phyloP scores from a whole-genome alignment of 2,888 invertebrate genomes.

The Xylota segnis region DNA sequence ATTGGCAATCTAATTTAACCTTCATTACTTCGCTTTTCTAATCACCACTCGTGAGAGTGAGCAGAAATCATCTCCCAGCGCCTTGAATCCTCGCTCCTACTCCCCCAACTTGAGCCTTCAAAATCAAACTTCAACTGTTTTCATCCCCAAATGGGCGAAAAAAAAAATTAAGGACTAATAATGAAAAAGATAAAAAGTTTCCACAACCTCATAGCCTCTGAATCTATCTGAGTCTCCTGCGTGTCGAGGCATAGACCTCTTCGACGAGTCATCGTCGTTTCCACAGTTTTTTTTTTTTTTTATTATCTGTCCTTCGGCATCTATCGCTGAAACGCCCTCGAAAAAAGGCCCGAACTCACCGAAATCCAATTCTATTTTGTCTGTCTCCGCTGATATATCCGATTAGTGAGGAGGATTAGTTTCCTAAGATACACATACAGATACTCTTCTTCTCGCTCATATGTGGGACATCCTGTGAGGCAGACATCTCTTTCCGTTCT shows the following conservation, averaged over 20 bases:
- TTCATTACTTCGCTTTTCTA: constrained; percentile 53
- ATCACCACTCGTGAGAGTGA: constrained; percentile 27
- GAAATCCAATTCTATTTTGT: constrained; percentile 53
- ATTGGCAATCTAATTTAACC: constrained; percentile 38
- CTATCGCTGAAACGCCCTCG: not conserved
- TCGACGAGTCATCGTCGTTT: constrained; percentile 41
- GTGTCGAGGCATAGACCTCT: constrained; percentile 21
- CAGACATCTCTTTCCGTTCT: constrained; percentile 4
- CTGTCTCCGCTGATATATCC: constrained; percentile 68
- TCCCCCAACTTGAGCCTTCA: constrained; percentile 1
- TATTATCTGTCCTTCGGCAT: constrained; percentile 42
- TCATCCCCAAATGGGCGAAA: not conserved
- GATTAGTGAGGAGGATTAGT: constrained; percentile 64
- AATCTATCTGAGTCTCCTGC: constrained; percentile 14
- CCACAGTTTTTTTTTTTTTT: constrained; percentile 21
- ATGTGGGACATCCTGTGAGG: constrained; percentile 15
- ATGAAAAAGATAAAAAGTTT: constrained; percentile 48
- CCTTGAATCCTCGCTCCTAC: not conserved
- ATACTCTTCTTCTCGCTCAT: constrained; percentile 1
- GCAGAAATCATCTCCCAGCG: not conserved
- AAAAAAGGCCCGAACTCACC: constrained; percentile 23
- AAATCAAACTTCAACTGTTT: constrained; percentile 33
- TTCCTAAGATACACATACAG: constrained; percentile 38
- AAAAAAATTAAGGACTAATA: constrained; percentile 49
- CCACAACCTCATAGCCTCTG: not conserved